A percentile compares a stretch with the other conserved stretches of the same genome.
phyloP scores from a whole-genome alignment of 2,113 vertebrate genomes.

The Tauraco erythrolophus region DNA sequence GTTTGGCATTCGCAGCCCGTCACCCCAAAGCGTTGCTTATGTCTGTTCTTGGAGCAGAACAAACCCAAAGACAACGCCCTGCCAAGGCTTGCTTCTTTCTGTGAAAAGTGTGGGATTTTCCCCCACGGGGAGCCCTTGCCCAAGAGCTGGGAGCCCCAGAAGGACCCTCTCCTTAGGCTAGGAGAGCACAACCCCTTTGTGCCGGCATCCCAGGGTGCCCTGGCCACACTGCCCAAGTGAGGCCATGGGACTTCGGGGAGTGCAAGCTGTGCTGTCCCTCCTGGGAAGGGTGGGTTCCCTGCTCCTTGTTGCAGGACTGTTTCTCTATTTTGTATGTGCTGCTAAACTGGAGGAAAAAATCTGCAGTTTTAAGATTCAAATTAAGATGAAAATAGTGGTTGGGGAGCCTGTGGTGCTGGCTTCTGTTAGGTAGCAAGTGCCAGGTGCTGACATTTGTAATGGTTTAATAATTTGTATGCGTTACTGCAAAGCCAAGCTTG shows the following conservation, averaged over 20 bases:
- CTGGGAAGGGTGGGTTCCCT: neutral
- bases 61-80: neutral
- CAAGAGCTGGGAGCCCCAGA: neutral
- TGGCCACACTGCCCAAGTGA: accelerated
- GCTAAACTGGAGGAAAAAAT: neutral
- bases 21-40: accelerated
- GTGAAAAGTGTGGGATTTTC: neutral
- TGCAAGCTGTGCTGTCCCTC: neutral
- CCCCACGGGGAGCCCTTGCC: accelerated
- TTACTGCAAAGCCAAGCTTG: neutral
- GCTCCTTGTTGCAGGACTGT: neutral
- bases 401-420: neutral
- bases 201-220: accelerated
- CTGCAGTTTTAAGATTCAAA: neutral
- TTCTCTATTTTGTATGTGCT: neutral
- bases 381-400: neutral
- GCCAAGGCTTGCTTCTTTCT: neutral
- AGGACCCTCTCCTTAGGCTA: neutral
- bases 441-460: neutral
- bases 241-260: neutral
- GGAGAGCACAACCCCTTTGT: accelerated
- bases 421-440: neutral
- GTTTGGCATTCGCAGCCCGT: accelerated
- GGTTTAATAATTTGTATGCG: neutral
- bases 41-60: neutral